A percentile compares a stretch with the other conserved stretches of the same genome.
These are phyloP conservation scores for Bombylius major DNA, from an alignment of 2,888 invertebrate genomes.

Conservation along the genomic window DNA sequence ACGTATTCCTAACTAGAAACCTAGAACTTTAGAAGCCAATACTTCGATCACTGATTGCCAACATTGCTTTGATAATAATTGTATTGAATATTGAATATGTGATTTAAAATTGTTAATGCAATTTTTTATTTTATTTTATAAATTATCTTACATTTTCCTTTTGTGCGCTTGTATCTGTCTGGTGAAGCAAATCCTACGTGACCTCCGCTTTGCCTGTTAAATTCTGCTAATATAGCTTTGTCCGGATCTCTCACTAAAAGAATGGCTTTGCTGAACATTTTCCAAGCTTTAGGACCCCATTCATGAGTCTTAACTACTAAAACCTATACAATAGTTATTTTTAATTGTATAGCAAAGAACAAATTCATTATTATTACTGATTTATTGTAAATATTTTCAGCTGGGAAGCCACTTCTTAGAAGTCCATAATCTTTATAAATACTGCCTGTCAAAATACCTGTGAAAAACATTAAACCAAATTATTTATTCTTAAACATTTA, in stretches of 20 bases:
- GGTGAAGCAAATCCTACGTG: conserved; percentile 67
- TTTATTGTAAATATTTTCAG: conserved; percentile 60
- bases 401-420: conserved; percentile 65
- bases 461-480: conserved; percentile 13
- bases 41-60: no score
- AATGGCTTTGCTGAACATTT: conserved; percentile 51
- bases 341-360: not conserved
- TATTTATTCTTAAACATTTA: not conserved
- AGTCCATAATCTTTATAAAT: conserved; percentile 72
- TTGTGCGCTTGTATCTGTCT: conserved; percentile 48
- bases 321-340: conserved; percentile 24
- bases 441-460: conserved; percentile 64
- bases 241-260: conserved; percentile 58
- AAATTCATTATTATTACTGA: conserved; percentile 35
- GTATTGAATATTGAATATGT: no score
- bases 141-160: conserved; percentile 44
- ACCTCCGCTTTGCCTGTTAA: conserved; percentile 66
- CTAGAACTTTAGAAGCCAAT: no score
- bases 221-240: conserved; percentile 57
- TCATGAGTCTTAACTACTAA: conserved; percentile 70
- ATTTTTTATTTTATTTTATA: no score
- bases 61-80: no score
- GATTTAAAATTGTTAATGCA: no score
- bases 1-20: no score
- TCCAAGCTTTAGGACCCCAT: conserved; percentile 47